A percentile compares a stretch with the other conserved stretches of the same genome.
phyloP scores from a whole-genome alignment of 2,888 invertebrate species.

The Coelogynopora nodosa region DNA sequence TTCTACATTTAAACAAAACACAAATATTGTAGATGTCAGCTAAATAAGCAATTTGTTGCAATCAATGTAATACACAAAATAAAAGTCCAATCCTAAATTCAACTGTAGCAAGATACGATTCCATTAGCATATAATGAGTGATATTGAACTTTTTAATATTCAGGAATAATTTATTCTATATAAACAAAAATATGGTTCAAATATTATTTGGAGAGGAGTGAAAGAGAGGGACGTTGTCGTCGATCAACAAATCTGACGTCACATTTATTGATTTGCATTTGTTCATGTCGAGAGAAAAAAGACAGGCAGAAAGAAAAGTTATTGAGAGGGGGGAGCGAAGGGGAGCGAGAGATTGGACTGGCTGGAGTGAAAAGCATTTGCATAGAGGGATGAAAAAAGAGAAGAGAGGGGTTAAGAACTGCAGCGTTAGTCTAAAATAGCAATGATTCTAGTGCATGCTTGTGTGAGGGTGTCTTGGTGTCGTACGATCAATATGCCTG shows the following conservation, averaged over 20 bases:
- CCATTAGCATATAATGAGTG: too few species aligned
- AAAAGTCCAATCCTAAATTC: too few species aligned
- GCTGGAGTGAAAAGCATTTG: background rate
- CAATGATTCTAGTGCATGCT: background rate
- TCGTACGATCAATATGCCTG: slow-evolving; percentile 24
- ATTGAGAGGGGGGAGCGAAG: background rate
- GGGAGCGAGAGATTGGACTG: background rate
- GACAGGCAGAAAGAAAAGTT: background rate
- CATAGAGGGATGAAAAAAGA: background rate
- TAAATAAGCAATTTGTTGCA: too few species aligned
- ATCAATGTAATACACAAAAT: too few species aligned
- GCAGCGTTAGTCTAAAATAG: background rate
- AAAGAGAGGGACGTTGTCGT: slow-evolving; percentile 6
- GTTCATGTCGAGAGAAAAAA: background rate
- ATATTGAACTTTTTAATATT: too few species aligned
- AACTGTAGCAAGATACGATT: too few species aligned
- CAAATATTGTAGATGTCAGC: too few species aligned
- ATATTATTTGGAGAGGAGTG: background rate
- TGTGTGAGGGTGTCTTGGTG: background rate
- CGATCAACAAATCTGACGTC: slow-evolving; percentile 16
- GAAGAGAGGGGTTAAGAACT: background rate
- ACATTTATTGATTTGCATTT: slow-evolving; percentile 11
- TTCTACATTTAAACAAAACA: too few species aligned
- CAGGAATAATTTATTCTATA: too few species aligned
- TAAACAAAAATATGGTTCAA: slow-evolving; percentile 2